phyloP scores from a whole-genome alignment of 2,113 vertebrate genomes.

The Rallus limicola region DNA sequence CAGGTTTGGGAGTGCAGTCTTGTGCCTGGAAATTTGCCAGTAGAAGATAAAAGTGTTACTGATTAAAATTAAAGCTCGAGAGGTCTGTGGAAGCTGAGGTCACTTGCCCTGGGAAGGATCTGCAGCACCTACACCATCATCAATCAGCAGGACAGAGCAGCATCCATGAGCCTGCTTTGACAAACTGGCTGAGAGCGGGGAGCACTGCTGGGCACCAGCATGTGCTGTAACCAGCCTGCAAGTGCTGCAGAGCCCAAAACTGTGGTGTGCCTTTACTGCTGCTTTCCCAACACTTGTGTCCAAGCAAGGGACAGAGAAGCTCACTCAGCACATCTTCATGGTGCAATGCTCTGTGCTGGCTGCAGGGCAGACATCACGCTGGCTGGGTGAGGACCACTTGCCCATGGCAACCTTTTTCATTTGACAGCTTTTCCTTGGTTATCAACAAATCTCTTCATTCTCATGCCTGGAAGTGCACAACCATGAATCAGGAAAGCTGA shows the following conservation, averaged over 20 bases:
- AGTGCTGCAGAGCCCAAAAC: not conserved
- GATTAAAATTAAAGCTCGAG: not conserved
- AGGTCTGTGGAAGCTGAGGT: not conserved
- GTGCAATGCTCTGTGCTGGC: not conserved
- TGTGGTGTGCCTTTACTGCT: not conserved
- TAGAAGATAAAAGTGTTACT: not conserved
- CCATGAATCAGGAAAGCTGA: not conserved
- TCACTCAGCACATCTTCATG: not conserved
- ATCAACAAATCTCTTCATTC: not conserved
- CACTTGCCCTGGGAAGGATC: not conserved
- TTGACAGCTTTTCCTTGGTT: not conserved
- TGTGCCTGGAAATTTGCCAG: not conserved
- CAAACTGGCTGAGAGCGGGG: not conserved
- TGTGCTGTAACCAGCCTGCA: too few relatives aligned
- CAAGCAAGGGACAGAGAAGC: not conserved
- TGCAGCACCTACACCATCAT: not conserved
- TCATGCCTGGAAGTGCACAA: not conserved
- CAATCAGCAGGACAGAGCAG: not conserved
- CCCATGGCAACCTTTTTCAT: not conserved
- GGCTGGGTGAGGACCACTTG: fast-evolving
- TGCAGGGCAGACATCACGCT: not conserved
- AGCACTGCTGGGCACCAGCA: not conserved
- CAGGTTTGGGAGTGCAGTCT: not conserved
- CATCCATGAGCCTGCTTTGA: not conserved
- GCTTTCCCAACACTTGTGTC: not conserved